These are phyloP conservation scores for Pterocles orientalis DNA, from an alignment of 2,113 vertebrate genomes.

Conservation along the genomic window DNA sequence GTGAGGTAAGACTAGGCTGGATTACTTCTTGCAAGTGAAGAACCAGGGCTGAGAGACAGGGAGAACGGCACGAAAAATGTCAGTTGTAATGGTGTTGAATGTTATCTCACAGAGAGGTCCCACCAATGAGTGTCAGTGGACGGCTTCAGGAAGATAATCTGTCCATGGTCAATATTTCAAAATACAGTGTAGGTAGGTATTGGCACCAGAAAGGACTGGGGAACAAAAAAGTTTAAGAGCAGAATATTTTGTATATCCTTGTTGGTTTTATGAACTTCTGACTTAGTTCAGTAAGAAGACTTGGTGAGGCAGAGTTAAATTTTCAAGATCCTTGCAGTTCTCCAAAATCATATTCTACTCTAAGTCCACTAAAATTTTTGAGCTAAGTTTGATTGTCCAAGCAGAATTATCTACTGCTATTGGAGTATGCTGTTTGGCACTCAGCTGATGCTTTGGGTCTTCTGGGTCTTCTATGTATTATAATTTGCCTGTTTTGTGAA, in stretches of 20 bases:
- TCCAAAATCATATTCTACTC: neutral
- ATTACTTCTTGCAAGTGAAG: neutral
- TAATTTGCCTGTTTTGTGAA: neutral
- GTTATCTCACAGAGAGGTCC: neutral
- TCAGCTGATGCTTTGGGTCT: neutral
- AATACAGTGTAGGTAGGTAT: neutral
- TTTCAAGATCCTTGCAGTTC: neutral
- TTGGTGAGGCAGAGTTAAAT: neutral
- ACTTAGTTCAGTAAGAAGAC: neutral
- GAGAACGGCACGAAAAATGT: neutral
- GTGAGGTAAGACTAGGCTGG: neutral
- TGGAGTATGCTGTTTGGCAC: neutral
- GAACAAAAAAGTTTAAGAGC: neutral
- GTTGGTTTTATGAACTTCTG: neutral
- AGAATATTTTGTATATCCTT: neutral
- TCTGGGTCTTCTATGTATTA: neutral
- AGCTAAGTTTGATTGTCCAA: neutral
- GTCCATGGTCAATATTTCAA: neutral
- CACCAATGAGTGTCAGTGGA: neutral
- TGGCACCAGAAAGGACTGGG: neutral
- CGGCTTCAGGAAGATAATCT: neutral
- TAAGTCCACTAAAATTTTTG: neutral
- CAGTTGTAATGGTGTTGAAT: neutral
- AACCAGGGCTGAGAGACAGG: neutral
- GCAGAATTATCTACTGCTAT: neutral